Conservation (phyloP, 1,140 invertebrate species). For the Oedothorax gibbosus region DNA sequence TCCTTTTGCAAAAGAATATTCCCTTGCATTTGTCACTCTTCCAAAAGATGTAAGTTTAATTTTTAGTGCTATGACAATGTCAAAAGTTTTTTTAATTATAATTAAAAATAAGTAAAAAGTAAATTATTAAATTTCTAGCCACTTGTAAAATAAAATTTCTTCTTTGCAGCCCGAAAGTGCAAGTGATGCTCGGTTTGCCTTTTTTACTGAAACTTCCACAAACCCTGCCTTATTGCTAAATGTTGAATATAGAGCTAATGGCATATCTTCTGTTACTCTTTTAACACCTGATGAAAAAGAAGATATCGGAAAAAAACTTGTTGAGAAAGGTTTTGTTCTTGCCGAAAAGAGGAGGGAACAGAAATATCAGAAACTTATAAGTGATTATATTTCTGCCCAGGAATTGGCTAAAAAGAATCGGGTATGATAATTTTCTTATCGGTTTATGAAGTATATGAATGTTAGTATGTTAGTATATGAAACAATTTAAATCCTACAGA, state of each 20-base stretch:
- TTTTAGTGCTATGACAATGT: slow-evolving; percentile 9
- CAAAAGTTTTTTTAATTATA: neutral
- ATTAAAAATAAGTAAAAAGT: neutral
- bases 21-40: slow-evolving; percentile 83
- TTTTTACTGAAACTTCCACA: slow-evolving; percentile 67
- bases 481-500: no score
- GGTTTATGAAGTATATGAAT: neutral
- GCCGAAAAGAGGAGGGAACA: slow-evolving; percentile 85
- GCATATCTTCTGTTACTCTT: slow-evolving; percentile 77
- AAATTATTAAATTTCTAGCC: neutral
- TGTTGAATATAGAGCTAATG: slow-evolving; percentile 73
- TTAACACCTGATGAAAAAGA: slow-evolving; percentile 78
- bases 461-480: no score
- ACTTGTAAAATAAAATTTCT: slow-evolving; percentile 26
- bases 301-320: slow-evolving; percentile 86
- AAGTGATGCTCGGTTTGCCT: slow-evolving; percentile 63
- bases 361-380: slow-evolving; percentile 82
- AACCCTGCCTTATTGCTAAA: slow-evolving; percentile 70
- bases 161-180: slow-evolving; percentile 61
- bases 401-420: slow-evolving; percentile 84
- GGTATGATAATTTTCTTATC: slow-evolving; percentile 64
- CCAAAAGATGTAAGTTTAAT: slow-evolving; percentile 80
- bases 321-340: slow-evolving; percentile 86
- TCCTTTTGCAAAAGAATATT: slow-evolving; percentile 87
- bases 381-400: slow-evolving; percentile 85